phyloP scores from a whole-genome alignment of 2,113 vertebrate species.

The human region GRCh38 chr7:119521001-119521500 shows the following conservation, averaged over 20 bases:
- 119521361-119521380: neutral
- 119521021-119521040: neutral
- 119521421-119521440: neutral
- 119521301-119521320: neutral
- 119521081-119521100: neutral
- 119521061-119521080: neutral
- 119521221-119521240: neutral
- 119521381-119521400: neutral
- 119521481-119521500: neutral
- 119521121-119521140: neutral
- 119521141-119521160: neutral
- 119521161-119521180: neutral
- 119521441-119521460: neutral
- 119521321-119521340: neutral
- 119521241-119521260: neutral
- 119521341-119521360: neutral
- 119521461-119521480: neutral
- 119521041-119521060: neutral
- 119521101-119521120: neutral
- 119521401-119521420: neutral
- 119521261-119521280: neutral
- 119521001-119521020: neutral
- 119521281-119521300: neutral
- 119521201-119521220: neutral
- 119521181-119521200: neutral